A percentile compares a stretch with the other conserved stretches of the same genome.
These are phyloP conservation scores for Drosophila littoralis DNA, from an alignment of 1,140 invertebrate genomes.

Conservation along the genomic window DNA sequence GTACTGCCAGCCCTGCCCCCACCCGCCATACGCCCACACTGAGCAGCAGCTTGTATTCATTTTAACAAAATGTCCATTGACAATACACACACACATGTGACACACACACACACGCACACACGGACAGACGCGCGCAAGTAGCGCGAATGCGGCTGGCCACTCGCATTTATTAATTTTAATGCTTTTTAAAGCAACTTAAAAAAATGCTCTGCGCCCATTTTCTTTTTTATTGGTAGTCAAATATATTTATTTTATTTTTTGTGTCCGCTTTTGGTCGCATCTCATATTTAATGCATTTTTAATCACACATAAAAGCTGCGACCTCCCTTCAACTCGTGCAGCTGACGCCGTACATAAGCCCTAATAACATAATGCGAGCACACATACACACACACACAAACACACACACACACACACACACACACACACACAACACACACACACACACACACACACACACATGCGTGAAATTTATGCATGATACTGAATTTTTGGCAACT, in stretches of 20 bases:
- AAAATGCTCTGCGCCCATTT: conserved; percentile 24
- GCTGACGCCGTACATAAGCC: conserved; percentile 35
- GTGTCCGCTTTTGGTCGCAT: conserved; percentile 10
- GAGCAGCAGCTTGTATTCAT: conserved; percentile 43
- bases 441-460: not conserved
- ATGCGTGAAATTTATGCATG: conserved; percentile 50
- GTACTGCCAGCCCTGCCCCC: conserved; percentile 1
- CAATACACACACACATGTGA: conserved; percentile 44
- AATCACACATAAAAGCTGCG: conserved; percentile 67
- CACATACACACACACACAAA: not conserved
- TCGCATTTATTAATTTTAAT: conserved; percentile 81
- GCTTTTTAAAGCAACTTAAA: conserved; percentile 58
- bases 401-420: conserved; percentile 1
- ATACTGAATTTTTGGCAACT: conserved; percentile 59
- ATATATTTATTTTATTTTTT: conserved; percentile 16
- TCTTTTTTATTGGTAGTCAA: conserved; percentile 38
- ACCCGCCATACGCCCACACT: not conserved
- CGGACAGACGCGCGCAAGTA: too few species aligned
- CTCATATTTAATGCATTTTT: conserved; percentile 78
- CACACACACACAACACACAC: not conserved
- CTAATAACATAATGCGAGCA: conserved; percentile 44
- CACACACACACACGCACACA: conserved; percentile 10
- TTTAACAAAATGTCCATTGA: conserved; percentile 64
- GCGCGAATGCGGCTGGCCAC: conserved; percentile 22
- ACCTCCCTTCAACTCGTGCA: conserved; percentile 7